Base-by-base conservation (phyloP, 2,797 vertebrate species). In the Sphenopsis melanotis region DNA sequence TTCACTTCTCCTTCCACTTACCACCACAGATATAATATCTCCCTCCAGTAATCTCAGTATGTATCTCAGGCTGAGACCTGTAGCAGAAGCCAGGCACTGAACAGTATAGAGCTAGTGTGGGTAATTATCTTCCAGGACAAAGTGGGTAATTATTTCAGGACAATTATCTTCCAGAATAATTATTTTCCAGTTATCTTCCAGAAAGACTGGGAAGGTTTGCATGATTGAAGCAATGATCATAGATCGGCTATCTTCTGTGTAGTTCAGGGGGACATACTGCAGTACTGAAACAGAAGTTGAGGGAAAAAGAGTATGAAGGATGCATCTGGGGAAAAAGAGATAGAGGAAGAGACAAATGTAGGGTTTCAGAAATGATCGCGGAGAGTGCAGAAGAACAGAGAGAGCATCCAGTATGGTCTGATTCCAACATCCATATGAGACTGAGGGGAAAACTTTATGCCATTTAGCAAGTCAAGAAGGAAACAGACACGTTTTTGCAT, bases 201-300 rank as follows among this genome's bases (percentile, higher is more conserved):
- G 16, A 52, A 89, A 36, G 22, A 57, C 23, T 72, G 3, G 46
- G 36, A 68, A 65, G 17, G 10, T 32, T 80, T 71, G 16, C 2
- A 3, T 47, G 39, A n/a, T 60, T 53, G 15, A 65, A 42, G 36
- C 50, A 61, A 5, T 77, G 37, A 8, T 34, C 10, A 16, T 10
- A 34, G 10, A 26, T 61, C 17, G 44, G 10, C 1, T 59, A 49
- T 15, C 30, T 32, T 68, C 41, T 65, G 2, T 57, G 29, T 46
- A 53, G 12, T 69, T 56, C 39, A 57, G 20, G 5, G 23, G 8
- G 17, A 19, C 11, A 3, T 53, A 12, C 3, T 0, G 0, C 27
- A 63, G 39, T 23, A 34, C 3, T 74, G 60, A 89, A 87, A 66
- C 17, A 27, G 24, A 60, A 57, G 12, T 4, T 53, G 32, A 39